These are phyloP conservation scores for Capromys pilorides DNA, from an alignment of 2,797 vertebrate species.

Conservation along the genomic window DNA sequence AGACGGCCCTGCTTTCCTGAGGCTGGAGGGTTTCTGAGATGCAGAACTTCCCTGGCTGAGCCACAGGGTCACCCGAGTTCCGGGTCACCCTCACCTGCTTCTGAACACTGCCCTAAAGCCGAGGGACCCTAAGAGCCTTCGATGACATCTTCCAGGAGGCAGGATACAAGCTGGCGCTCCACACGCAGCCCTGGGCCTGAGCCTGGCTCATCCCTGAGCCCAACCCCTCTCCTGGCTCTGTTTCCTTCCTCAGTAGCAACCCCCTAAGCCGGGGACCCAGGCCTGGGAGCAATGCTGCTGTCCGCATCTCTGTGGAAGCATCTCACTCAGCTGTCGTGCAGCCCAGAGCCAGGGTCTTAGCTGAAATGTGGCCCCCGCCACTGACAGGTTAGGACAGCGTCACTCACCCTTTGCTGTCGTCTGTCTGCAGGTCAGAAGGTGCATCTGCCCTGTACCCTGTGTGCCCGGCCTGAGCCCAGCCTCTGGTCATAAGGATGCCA, in stretches of 20 bases:
- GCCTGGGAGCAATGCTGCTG: neutral
- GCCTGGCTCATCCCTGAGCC: neutral
- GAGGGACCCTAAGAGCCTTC: neutral
- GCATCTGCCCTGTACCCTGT: slow-evolving; percentile 8
- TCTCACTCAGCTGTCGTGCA: neutral
- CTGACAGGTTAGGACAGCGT: slow-evolving; percentile 8
- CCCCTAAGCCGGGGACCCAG: neutral
- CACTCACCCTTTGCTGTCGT: slow-evolving; percentile 62
- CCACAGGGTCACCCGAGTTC: neutral
- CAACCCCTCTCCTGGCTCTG: neutral
- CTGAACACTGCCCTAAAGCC: neutral
- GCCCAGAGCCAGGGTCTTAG: slow-evolving; percentile 49
- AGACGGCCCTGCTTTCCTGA: neutral
- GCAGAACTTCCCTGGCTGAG: neutral
- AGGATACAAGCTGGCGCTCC: neutral
- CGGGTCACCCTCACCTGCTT: neutral
- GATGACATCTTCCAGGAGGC: neutral
- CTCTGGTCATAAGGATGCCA: slow-evolving; percentile 36
- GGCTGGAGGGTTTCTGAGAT: neutral
- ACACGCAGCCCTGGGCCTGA: neutral
- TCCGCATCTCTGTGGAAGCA: neutral
- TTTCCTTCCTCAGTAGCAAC: neutral
- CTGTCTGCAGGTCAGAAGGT: slow-evolving; percentile 51
- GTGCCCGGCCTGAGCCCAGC: slow-evolving; percentile 42
- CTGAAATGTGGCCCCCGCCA: slow-evolving; percentile 42